Evolutionary conservation across 2,113 vertebrate genomes (phyloP), one percentile per base, ranked within the genome.

Genomic region (Ammodramus savannarum): DNA sequence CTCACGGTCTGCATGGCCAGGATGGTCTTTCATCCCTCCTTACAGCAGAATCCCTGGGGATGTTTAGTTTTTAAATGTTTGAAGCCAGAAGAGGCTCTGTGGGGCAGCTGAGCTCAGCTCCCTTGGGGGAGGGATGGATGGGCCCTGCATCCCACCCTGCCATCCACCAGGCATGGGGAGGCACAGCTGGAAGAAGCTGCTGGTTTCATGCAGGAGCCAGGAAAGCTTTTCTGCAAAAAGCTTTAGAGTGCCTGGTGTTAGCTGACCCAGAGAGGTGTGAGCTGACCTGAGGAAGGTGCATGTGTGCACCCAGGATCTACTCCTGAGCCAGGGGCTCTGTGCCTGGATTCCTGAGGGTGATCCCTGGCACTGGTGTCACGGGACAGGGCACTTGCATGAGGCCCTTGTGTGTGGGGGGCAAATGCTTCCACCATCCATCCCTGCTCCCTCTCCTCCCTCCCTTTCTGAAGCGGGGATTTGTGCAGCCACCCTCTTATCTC

Each of bases 161-260:
- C 71, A 75, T 54, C 29, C 3, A 7, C 41, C 3, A 0, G 77
- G 31, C 16, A 0, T 3, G 38, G 59, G 58, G 38, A 89, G 91
- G 65, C 12, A 18, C 1, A 3, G 77, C 61, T 87, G 91, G 43
- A 79, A 85, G 57, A 67, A 91, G 85, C 71, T 88, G 83, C 67
- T 85, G 85, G 38, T 75, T 75, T 91, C 92, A 82, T 89, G 95
- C 92, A 91, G 92, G 71, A 91, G 92, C 75, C 90, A 83, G 67
- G 66, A 89, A 77, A 91, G 62, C 78, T 69, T 87, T 93, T 91
- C 78, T 77, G 92, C 93, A 52, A 34, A 26, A 69, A 82, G 87
- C 32, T 82, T 41, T 29, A 52, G 66, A 83, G 71, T 1, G 3
- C 31, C 61, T 48, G 66, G 52, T 55, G 69, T 4, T 31, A 82